Conservation (phyloP, 1,140 invertebrate genomes). For the Trichonephila inaurata region DNA sequence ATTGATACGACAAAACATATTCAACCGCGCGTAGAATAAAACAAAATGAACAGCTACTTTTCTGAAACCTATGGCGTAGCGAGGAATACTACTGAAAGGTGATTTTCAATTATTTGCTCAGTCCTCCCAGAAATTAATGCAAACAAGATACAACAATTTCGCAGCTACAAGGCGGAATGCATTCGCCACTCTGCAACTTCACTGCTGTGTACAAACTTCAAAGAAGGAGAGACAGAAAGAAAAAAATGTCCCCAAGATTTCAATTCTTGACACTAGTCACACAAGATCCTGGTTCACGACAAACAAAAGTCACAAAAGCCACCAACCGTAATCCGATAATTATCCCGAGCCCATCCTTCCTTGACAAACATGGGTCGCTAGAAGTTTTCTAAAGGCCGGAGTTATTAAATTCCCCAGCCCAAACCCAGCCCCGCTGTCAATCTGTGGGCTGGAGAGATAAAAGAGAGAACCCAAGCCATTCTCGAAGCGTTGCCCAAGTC, state of each 20-base stretch:
- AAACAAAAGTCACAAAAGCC: conserved; percentile 55
- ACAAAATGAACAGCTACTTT: not conserved
- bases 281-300: conserved; percentile 1
- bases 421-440: conserved; percentile 20
- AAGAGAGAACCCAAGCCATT: conserved; percentile 35
- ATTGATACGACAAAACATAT: not conserved
- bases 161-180: not conserved
- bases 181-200: not conserved
- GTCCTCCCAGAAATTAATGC: not conserved
- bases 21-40: not conserved
- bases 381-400: conserved; percentile 64
- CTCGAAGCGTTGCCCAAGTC: conserved; percentile 39
- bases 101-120: not conserved
- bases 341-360: conserved; percentile 44
- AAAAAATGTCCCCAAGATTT: not conserved
- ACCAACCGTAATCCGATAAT: conserved; percentile 60
- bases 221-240: not conserved
- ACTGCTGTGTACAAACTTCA: not conserved
- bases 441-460: conserved; percentile 53
- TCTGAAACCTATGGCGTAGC: not conserved
- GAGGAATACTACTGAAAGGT: not conserved
- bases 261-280: conserved; percentile 29
- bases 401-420: conserved; percentile 67
- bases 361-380: conserved; percentile 47
- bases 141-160: not conserved